Conservation (phyloP, 2,113 vertebrate genomes). For the Trematocara nigrifrons region DNA sequence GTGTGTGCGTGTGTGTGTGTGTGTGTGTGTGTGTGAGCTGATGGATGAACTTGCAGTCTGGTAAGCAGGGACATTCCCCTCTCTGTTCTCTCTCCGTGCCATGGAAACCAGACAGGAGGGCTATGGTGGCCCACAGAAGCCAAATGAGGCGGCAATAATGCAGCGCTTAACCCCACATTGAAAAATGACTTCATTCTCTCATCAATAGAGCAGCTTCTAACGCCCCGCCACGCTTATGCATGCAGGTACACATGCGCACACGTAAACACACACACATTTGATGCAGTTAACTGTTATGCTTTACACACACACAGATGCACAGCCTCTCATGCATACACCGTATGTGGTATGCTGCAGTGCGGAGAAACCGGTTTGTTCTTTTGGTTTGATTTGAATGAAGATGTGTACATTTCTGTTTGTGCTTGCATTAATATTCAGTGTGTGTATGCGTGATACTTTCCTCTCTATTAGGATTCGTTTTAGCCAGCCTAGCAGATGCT, state of each 20-base stretch:
- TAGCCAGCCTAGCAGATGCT: neutral
- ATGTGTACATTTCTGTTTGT: neutral
- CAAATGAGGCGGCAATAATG: conserved; percentile 81
- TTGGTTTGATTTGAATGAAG: neutral
- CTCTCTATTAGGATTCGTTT: neutral
- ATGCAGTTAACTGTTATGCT: conserved; percentile 39
- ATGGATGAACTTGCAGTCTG: conserved; percentile 69
- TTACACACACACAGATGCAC: conserved; percentile 1
- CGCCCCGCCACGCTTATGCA: conserved; percentile 69
- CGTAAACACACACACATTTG: conserved; percentile 4
- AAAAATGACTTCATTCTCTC: conserved; percentile 79
- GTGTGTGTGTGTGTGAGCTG: conserved; percentile 40
- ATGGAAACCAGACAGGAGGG: conserved; percentile 76
- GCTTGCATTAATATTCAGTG: neutral
- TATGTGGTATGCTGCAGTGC: conserved; percentile 44
- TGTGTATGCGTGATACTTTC: neutral
- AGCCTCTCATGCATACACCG: conserved; percentile 35
- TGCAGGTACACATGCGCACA: conserved; percentile 29
- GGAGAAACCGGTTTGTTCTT: conserved; percentile 24
- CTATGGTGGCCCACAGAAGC: conserved; percentile 77
- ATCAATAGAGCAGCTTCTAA: conserved; percentile 72
- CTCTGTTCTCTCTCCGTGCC: conserved; percentile 70
- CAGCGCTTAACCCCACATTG: conserved; percentile 72
- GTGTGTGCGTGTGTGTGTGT: conserved; percentile 5
- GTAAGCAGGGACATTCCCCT: conserved; percentile 72